Base-by-base conservation (phyloP, 2,797 vertebrate species). In the Scolopax rusticola region DNA sequence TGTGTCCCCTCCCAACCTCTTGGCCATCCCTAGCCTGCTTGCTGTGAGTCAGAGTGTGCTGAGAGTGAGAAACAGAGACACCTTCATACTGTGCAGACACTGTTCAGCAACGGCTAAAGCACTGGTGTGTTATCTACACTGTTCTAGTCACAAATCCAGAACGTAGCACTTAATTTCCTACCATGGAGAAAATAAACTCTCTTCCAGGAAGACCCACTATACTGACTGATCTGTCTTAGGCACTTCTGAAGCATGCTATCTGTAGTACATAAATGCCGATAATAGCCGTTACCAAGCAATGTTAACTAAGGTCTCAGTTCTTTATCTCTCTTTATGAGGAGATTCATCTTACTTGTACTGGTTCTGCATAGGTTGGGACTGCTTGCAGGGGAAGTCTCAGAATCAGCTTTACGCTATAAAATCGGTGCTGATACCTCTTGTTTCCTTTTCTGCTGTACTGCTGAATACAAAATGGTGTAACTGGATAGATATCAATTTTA, bases 11-110 rank as follows among this genome's bases (percentile, higher is more conserved):
- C 15, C n/a, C 28, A 40, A 5, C 32, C 4, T 3, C 40, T 63
- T 12, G 8, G 16, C 21, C 6, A 11, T 32, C 65, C 24, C 15
- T 40, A 5, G 3, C 30, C 33, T 40, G 15, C 30, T 57, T 0
- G 0, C 12, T 78, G 56, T 36, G 36, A 36, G 36, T 36, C 36
- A 36, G 36, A 36, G 36, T 36, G 36, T 36, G 36, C 36, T 36
- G 36, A 36, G 51, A 12, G 7, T 15, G 33, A 67, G 76, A 54
- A 86, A 56, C 36, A 47, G 13, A 59, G 40, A 8, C 17, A 3
- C 13, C 2, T 15, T 54, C 51, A 36, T 6, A 3, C 45, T 6
- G 4, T 28, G 60, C 18, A 50, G 36, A 15, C 18, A 6, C 53
- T 18, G 20, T 24, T 79, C 13, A 38, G 68, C 3, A 1, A 6